These are phyloP conservation scores for Zoanthus sociatus DNA, from an alignment of 92 coral and sea anemone species.

Conservation along the genomic window DNA sequence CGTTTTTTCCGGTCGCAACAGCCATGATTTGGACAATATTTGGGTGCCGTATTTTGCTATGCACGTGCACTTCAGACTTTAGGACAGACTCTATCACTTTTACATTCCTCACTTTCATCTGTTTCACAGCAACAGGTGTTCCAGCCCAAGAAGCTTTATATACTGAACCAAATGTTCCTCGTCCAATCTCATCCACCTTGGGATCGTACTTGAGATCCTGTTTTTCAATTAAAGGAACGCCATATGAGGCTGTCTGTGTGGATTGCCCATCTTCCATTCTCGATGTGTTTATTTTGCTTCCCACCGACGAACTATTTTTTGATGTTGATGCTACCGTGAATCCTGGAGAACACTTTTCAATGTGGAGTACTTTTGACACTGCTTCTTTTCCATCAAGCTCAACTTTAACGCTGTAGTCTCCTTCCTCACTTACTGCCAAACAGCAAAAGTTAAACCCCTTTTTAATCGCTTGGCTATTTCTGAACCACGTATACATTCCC, in stretches of 20 bases:
- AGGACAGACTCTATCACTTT: constrained; percentile 23
- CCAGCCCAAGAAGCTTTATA: constrained; percentile 49
- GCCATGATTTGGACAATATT: constrained; percentile 25
- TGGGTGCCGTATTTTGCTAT: constrained; percentile 3
- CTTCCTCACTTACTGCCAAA: constrained; percentile 48
- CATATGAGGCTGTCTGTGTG: not conserved
- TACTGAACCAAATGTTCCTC: constrained; percentile 27
- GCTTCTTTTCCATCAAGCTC: constrained; percentile 27
- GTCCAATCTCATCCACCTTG: constrained; percentile 33
- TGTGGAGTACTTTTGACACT: constrained; percentile 31
- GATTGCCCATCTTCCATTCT: not conserved
- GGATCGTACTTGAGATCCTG: constrained; percentile 37
- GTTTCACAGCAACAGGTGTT: constrained; percentile 42
- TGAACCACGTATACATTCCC: constrained; percentile 24
- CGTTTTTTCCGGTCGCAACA: constrained; percentile 31
- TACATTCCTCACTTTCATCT: constrained; percentile 22
- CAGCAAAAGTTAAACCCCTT: constrained; percentile 42
- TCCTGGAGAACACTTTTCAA: constrained; percentile 7
- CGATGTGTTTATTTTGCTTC: not conserved
- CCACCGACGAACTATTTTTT: not conserved
- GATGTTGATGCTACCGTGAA: not conserved
- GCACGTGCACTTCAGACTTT: constrained; percentile 28
- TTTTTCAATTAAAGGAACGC: not conserved
- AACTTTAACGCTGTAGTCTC: constrained; percentile 36
- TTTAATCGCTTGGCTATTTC: constrained; percentile 16